Conservation (phyloP, 2,797 vertebrate species). For the Paguma larvata region DNA sequence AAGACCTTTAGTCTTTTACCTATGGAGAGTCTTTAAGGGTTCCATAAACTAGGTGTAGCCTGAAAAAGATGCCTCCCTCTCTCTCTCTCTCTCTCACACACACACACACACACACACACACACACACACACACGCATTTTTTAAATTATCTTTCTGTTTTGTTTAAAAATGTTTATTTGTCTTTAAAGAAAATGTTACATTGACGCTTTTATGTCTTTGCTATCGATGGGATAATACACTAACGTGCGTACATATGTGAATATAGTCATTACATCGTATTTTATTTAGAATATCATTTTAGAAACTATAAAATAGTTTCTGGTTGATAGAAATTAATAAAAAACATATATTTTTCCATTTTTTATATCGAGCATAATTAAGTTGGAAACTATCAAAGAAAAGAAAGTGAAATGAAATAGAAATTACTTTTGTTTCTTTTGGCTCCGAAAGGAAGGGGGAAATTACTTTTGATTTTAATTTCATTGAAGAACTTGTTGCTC, state of each 20-base stretch:
- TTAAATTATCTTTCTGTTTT: not conserved
- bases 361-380: not conserved
- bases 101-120: not conserved
- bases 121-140: not conserved
- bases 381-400: not conserved
- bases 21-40: not conserved
- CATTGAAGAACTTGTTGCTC: not conserved
- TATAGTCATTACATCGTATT: not conserved
- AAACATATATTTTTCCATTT: not conserved
- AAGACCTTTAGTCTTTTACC: not conserved
- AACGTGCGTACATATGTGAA: not conserved
- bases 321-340: not conserved
- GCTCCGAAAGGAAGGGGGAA: not conserved
- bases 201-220: not conserved
- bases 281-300: constrained; percentile 57
- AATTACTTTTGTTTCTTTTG: not conserved
- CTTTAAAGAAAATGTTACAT: not conserved
- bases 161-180: not conserved
- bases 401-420: not conserved
- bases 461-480: constrained; percentile 12
- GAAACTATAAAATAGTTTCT: constrained; percentile 36
- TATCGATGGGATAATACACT: not conserved
- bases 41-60: not conserved
- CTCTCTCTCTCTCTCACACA: not conserved
- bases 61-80: not conserved